Base-by-base conservation (phyloP, 2,888 invertebrate species). In the Cantharis nigra region DNA sequence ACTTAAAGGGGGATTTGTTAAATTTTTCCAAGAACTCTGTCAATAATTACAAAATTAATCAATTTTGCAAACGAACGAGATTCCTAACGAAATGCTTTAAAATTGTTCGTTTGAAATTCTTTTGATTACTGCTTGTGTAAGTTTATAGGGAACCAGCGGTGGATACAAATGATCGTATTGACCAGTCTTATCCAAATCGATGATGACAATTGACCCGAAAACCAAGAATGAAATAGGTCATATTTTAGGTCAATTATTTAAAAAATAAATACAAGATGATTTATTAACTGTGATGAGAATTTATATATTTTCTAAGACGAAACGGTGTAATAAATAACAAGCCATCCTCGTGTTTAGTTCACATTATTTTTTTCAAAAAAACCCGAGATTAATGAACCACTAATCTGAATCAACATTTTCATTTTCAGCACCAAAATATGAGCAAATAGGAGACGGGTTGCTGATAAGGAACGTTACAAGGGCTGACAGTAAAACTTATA, bases 401-500 rank as follows among this genome's bases (percentile, higher is more conserved):
- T 49, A 49, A 49, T 49, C 49, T 49, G 49, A 49, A 49, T 49
- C 49, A 49, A 49, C 49, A 49, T 49, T 80, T 72, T 77, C 74
- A 76, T 77, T 85, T 83, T 30, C 83, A 87, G 86, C 82, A 63
- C 81, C 88, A 28, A 90, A 90, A 85, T 91, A 89, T 82, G 85
- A 87, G 79, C 87, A 89, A 82, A 87, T 91, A 80, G 90, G 89
- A 78, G 90, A 91, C 85, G 92, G 92, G 78, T 88, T 92, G 81
- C 86, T 89, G 82, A 91, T 92, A 84, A 88, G 88, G 83, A 91
- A 91, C 83, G 90, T 91, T 75, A 89, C 90, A 63, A 88, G 90
- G 81, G 88, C 88, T 76, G 91, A 92, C 85, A 90, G 89, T 80
- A 91, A 91, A 81, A 90, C 89, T 82, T 92, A 91, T 87, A 89